Evolutionary conservation across 2,113 vertebrate species (phyloP).

Genomic region (Arizona elegans): DNA sequence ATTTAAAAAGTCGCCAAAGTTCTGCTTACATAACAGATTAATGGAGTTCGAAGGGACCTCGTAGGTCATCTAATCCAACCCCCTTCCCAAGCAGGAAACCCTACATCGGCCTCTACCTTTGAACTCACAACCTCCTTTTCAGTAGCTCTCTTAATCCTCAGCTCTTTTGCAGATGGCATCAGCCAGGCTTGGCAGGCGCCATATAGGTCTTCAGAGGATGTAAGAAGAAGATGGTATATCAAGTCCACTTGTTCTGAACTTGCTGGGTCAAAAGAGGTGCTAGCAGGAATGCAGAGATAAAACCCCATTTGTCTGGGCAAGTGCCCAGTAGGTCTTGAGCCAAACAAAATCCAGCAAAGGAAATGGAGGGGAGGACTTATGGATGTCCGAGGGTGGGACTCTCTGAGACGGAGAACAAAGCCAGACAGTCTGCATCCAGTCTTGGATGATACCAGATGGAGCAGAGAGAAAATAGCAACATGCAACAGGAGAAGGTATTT

Average conservation of each 20-base stretch:
- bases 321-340: not conserved
- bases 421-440: not conserved
- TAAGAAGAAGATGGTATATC: not conserved
- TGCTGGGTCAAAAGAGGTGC: not conserved
- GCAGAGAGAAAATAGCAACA: not conserved
- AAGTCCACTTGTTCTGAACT: not conserved
- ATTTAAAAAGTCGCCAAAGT: not conserved
- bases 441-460: not conserved
- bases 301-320: not conserved
- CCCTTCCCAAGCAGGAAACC: no score
- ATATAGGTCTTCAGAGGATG: conserved; percentile 18
- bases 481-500: conserved; percentile 28
- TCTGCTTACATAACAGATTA: not conserved
- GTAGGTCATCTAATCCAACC: no score
- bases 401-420: conserved; percentile 16
- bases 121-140: not conserved
- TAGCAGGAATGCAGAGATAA: conserved; percentile 22
- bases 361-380: conserved; percentile 48
- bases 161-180: not conserved
- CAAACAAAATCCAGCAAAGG: conserved; percentile 39
- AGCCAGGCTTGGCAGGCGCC: not conserved
- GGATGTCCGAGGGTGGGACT: conserved; percentile 33
- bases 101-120: no score
- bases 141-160: conserved; percentile 4
- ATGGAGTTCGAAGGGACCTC: no score